Evolutionary conservation across 2,888 invertebrate species (phyloP), one percentile per base, ranked within the genome.

Genomic region (Trichopoda pennipes): DNA sequence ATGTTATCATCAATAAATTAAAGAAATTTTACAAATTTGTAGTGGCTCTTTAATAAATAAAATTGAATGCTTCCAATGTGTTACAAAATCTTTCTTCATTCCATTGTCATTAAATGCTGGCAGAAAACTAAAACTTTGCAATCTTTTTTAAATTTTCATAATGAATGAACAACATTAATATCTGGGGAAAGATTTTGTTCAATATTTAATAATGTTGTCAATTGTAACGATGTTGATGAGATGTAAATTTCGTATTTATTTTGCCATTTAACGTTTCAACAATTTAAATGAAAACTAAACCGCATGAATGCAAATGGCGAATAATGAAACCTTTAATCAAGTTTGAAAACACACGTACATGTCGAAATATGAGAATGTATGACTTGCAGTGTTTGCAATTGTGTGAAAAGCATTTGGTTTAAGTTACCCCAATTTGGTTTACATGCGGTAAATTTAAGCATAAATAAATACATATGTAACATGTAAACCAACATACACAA

Each of bases 261-360:
- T 72, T 51, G 42, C 60, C 60, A 42, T 51, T 51, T 72, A 42
- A 51, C 19, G 61, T 73, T 73, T 73, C 42, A 16, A 12, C 32
- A 66, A 75, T 75, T 75, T 60, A 75, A 60, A 68, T 68, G 58
- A 32, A 19, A 66, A 60, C 28, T 21, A 44, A 68, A 56, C 73
- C 73, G 17, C 73, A 55, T 55, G 21, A 55, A 21, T 73, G 61
- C 19, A 75, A 51, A 49, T 66, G 35, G 49, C 44, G 32, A 60
- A 51, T 72, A 47, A 21, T 38, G 60, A 42, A 60, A 75, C 66
- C 66, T 38, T 75, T 75, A 75, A 75, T 66, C 75, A 75, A 58
- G 58, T 58, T 60, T 60, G 60, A 75, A 58, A 74, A 75, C 56
- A 66, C 28, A 49, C 21, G 19, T 42, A 28, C 44, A 42, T 51